Evolutionary conservation across 2,797 vertebrate species (phyloP), one percentile per base, ranked within the genome.

Genomic region (Premnoplex brunnescens): DNA sequence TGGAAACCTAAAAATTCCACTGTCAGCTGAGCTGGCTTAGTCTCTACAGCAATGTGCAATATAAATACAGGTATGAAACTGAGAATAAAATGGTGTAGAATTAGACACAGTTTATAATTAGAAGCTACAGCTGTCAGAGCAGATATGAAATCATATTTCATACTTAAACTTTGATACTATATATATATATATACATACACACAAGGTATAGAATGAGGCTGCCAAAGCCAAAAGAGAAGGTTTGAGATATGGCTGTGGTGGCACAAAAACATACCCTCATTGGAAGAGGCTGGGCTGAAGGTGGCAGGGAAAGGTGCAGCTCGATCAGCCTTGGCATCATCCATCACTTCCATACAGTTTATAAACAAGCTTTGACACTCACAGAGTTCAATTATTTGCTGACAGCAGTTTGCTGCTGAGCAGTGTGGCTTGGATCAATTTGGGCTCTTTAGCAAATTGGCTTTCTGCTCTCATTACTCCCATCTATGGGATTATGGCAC

Each of bases 31-130:
- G 91, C 82, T 86, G 88, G 83, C 83, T 95, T 52, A 93, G 80
- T 56, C 80, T 93, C 58, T 91, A 46, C 67, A 95, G 92, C 85
- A 92, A 94, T 73, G 85, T 94, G 92, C 89, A 93, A 94, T 79
- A 90, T 78, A 95, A 91, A 95, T 88, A 79, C 94, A 96, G 92
- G 91, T 95, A 90, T 96, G 91, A 95, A 97, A 96, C 77, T 49
- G 66, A 95, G 85, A 92, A 85, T 84, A 90, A 96, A 93, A 91
- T 7, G 3, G 39, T 74, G 52, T 54, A 82, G 91, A 96, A 88
- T 92, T 96, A 94, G 89, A 90, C 30, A 63, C 30, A 55, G 69
- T 76, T 78, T 96, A 97, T 95, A 92, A 92, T 92, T 96, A 94
- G 95, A 95, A 96, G 71, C 85, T 73, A 84, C 94, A 95, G 92